These are phyloP conservation scores for Cygnus buccinator DNA, from an alignment of 2,113 vertebrate species.

Conservation along the genomic window DNA sequence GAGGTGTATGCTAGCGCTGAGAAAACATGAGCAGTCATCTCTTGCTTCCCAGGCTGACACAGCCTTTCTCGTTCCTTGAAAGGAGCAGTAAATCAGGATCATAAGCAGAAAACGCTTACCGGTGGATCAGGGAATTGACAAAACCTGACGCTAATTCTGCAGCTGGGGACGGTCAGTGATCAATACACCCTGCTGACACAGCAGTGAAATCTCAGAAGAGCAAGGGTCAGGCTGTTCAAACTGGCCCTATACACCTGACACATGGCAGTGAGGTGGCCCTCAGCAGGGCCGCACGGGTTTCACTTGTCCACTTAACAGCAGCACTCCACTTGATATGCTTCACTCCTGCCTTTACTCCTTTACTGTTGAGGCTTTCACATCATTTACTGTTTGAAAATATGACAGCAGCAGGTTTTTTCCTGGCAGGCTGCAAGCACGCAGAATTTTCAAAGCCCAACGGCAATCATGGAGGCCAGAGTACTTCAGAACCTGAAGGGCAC, in stretches of 20 bases:
- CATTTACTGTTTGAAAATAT: neutral
- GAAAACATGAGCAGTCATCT: neutral
- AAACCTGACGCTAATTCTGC: neutral
- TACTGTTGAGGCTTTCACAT: neutral
- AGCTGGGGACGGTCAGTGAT: neutral
- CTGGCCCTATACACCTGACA: neutral
- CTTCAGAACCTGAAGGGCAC: neutral
- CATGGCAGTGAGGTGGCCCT: neutral
- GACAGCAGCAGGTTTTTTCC: neutral
- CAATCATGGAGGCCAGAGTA: neutral
- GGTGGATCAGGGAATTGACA: neutral
- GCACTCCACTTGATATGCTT: neutral
- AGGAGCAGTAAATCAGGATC: neutral
- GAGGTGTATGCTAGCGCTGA: neutral
- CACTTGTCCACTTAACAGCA: neutral
- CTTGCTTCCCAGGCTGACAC: neutral
- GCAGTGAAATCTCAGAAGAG: neutral
- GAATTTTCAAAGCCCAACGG: conserved; percentile 1
- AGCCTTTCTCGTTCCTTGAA: neutral
- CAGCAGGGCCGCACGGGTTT: neutral
- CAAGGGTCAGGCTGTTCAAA: neutral
- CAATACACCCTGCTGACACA: neutral
- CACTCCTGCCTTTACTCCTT: neutral
- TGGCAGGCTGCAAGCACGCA: neutral
- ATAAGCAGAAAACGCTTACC: neutral